Base-by-base conservation (phyloP, 2,113 vertebrate genomes). In the Sarotherodon lohbergeri region DNA sequence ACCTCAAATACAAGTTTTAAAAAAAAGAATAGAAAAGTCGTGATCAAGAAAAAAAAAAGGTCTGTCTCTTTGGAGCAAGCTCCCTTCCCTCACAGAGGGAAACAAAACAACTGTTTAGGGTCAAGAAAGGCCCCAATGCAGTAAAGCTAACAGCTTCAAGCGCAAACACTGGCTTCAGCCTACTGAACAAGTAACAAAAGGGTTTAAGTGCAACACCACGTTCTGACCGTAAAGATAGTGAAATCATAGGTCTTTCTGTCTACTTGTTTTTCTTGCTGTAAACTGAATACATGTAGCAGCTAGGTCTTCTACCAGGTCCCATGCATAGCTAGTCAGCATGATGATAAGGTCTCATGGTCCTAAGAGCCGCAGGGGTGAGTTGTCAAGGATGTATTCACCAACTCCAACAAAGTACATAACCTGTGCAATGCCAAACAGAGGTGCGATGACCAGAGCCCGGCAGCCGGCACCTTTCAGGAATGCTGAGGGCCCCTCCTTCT, bases 381-480 rank as follows among this genome's bases (percentile, higher is more conserved):
- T 96, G 81, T 95, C 95, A 73, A 97, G 41, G 87, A 97, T 95
- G 79, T 95, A 96, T 86, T 97, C 97, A 84, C 96, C 97, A 8
- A 96, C 93, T 7, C 96, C 97, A 4, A 97, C 88, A 57, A 97
- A 96, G 94, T 97, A 97, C 95, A 97, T 96, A 27, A 97, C 97
- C 88, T 97, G 97, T 19, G 90, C 97, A 10, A 97, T 97, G 41
- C 97, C 97, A 43, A 97, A 97, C 6, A 97, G 95, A 9, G 97
- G 97, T 0, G 97, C 97, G 32, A 97, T 97, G 87, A 97, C 96
- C 16, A 97, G 91, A 4, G 97, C 97, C 29, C 97, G 94, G 87
- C 97, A 97, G 63, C 94, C 95, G 0, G 97, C 96, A 1, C 97
- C 97, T 79, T 97, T 97, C 84, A 97, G 91, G 93, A 97, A 97